Conservation (phyloP, 2,888 invertebrate genomes). For the Parnassius apollo region DNA sequence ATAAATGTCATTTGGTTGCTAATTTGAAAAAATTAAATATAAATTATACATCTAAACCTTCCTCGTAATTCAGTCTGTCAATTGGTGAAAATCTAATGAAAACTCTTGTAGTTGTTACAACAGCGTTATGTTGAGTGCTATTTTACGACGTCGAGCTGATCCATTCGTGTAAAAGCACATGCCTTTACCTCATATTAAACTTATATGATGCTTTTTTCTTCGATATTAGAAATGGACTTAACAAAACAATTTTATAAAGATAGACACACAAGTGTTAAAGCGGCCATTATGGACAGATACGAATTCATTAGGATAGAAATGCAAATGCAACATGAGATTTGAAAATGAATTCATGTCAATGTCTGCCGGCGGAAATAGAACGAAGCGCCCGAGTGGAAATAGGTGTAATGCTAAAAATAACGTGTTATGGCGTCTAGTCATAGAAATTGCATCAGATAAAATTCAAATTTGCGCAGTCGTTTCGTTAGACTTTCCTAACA, state of each 20-base stretch:
- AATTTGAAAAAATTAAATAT: too few species aligned
- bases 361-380: slow-evolving; percentile 62
- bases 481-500: neutral
- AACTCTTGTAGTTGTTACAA: too few species aligned
- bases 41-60: too few species aligned
- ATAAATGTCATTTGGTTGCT: too few species aligned
- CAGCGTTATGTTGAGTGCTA: too few species aligned
- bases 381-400: slow-evolving; percentile 34
- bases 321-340: slow-evolving; percentile 36
- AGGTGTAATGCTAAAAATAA: slow-evolving; percentile 28
- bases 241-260: slow-evolving; percentile 2
- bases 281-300: slow-evolving; percentile 14
- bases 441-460: slow-evolving; percentile 11
- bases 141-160: too few species aligned
- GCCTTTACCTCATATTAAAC: too few species aligned
- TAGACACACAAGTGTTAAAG: slow-evolving; percentile 6
- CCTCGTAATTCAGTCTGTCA: too few species aligned
- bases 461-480: slow-evolving; percentile 2
- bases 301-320: slow-evolving; percentile 25
- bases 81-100: too few species aligned
- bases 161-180: too few species aligned
- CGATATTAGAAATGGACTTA: too few species aligned
- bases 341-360: slow-evolving; percentile 59
- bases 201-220: too few species aligned
- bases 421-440: slow-evolving; percentile 14